Conservation (phyloP, 37 sponge, comb jelly and placozoan species). For the Halichondria panicea region DNA sequence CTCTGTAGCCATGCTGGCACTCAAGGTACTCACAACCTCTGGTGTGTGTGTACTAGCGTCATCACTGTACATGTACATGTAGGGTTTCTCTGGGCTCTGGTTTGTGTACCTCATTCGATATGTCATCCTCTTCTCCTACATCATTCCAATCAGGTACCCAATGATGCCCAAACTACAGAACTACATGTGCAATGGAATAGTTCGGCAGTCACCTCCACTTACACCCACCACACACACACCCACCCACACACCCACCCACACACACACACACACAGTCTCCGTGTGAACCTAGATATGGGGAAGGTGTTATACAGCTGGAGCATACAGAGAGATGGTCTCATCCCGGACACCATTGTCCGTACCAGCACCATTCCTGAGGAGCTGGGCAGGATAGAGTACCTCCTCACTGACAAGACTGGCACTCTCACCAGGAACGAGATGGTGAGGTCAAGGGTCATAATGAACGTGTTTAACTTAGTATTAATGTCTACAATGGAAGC, state of each 20-base stretch:
- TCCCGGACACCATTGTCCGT: constrained; percentile 87
- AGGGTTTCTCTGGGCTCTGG: constrained; percentile 80
- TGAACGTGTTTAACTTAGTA: too few relatives aligned
- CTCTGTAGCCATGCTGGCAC: constrained; percentile 58
- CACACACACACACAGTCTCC: constrained; percentile 75
- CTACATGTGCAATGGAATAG: too few relatives aligned
- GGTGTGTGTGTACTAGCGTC: too few relatives aligned
- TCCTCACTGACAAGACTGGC: constrained; percentile 93
- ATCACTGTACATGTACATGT: too few relatives aligned
- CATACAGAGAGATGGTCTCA: constrained; percentile 82
- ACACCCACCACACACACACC: too few relatives aligned
- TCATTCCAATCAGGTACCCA: constrained; percentile 94
- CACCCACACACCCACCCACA: too few relatives aligned
- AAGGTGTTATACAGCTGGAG: constrained; percentile 89
- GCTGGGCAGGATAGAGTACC: constrained; percentile 85
- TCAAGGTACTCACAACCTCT: too few relatives aligned
- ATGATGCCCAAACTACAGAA: too few relatives aligned
- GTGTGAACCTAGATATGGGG: constrained; percentile 94
- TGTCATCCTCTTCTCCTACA: constrained; percentile 91
- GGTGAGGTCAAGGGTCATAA: constrained; percentile 52
- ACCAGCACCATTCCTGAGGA: constrained; percentile 97
- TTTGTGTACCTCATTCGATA: constrained; percentile 81
- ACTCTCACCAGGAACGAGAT: constrained; percentile 96
- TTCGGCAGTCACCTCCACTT: too few relatives aligned
- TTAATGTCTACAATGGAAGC: too few relatives aligned